Evolutionary conservation across 2,113 vertebrate species (phyloP), one percentile per base, ranked within the genome.

Genomic region (Pterocles gutturalis): DNA sequence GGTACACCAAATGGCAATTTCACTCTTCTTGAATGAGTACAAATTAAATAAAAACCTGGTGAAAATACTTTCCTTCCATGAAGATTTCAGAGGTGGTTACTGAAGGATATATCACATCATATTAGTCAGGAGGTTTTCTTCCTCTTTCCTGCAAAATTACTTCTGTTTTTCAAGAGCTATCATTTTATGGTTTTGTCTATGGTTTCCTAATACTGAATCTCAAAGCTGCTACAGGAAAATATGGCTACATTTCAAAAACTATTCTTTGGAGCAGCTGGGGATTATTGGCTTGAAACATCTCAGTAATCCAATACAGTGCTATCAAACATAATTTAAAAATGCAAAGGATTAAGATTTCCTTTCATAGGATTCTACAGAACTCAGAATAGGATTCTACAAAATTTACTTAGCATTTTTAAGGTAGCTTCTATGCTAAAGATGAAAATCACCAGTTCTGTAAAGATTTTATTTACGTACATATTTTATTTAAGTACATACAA

Each of bases 261-360:
- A 36, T 94, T 89, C 86, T 95, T 83, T 72, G 66, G 69, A 97
- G 95, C 76, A 96, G 31, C 81, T 83, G 53, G 72, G 84, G 92
- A 96, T 97, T 97, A 95, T 83, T 89, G 46, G 89, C 54, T 96
- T 95, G 95, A 96, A 94, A 86, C 58, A 71, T 86, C 73, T 91
- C 77, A 87, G 83, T 95, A 95, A 94, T 94, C 85, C 87, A 96
- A 94, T 95, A 94, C 31, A 67, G 64, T 87, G 54, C 57, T 81
- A 93, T 79, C 81, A 91, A 97, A 89, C 61, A 83, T 89, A 87
- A 95, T 96, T 96, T 94, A 25, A 84, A 95, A 96, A 83, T 57
- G 54, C 61, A 77, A 81, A 81, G 79, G 87, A 90, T 96, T 96
- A 96, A 91, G 28, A 57, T 81, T 93, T 84, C 51, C 43, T 94